Evolutionary conservation across 2,888 invertebrate species (phyloP), one percentile per base, ranked within the genome.

Genomic region (Adelognathus sp.): DNA sequence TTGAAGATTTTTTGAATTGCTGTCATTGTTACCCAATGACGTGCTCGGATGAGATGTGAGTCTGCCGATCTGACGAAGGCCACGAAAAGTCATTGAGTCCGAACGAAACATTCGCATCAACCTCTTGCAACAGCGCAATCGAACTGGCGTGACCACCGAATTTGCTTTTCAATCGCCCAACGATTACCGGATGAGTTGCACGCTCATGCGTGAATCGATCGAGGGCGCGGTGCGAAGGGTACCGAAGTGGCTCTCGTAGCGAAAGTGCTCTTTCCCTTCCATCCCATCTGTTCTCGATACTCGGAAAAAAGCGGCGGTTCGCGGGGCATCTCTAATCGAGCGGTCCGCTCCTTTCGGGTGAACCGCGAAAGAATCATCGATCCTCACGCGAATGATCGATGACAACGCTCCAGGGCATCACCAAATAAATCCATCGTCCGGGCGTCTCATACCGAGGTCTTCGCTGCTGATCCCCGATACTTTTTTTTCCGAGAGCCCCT

Each of bases 401-500:
- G 50, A 64, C 50, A 31, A 18, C 21, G 50, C 50, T 50, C 16
- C 33, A 33, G 33, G 56, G 29, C 76, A n/a, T 69, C 66, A 44
- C 29, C 60, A 66, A 77, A 58, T 56, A 75, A 70, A 52, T 52
- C 58, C 58, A 71, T 69, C 31, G 70, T n/a, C n/a, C 27, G 41
- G 36, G 33, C 46, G 60, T 46, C 64, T 18, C 33, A 31, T 18
- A 31, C 61, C 46, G 21, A 27, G 41, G 29, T 29, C 33, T 18
- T 76, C 72, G 41, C n/a, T 18, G 36, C 58, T 36, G 18, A 31
- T 64, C 39, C 60, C 64, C 54, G 50, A 56, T 46, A 58, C 50
- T 64, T 41, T n/a, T n/a, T n/a, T n/a, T n/a, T 64, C 71, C 39
- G 29, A 69, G 61, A 70, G 52, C 70, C 66, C 77, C 86, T 88